Base-by-base conservation (phyloP, 2,888 invertebrate genomes). In the Rhodophaea formosa region DNA sequence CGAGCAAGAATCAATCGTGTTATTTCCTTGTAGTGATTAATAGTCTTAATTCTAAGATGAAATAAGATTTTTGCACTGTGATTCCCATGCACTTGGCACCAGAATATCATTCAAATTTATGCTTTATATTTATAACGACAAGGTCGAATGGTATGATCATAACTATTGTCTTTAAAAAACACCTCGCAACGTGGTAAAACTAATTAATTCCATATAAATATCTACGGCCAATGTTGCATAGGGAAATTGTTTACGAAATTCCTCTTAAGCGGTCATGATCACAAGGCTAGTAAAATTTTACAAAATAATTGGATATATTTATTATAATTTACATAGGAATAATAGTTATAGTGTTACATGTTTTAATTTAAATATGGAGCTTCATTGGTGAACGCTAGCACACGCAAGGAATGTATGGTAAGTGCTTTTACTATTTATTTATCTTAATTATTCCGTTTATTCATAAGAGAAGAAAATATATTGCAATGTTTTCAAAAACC, bases 241-340 rank as follows among this genome's bases (percentile, higher is more conserved):
- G 51, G 51, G 35, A 51, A 51, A 51, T 15, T 16, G 32, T 16
- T 32, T 15, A 35, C 51, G 35, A 51, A 51, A 51, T 51, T 32
- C 51, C 8, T 3, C 16, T 35, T 6, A 16, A 7, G n/a, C 47
- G 14, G 47, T 47, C 47, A 30, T 30, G 15, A 35, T 10, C 7
- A 51, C 35, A 51, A 51, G 35, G 51, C 14, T 35, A 35, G 8
- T 32, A 8, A 35, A 35, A 23, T 46, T 23, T 23, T 17, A 35
- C 15, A 32, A 51, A 15, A 15, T 12, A 32, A 23, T 8, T 46
- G n/a, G n/a, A n/a, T n/a, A n/a, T n/a, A n/a, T n/a, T n/a, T n/a
- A n/a, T n/a, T n/a, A n/a, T n/a, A n/a, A n/a, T n/a, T n/a, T n/a
- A n/a, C n/a, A n/a, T n/a, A n/a, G n/a, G n/a, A 17, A 23, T 1